Evolutionary conservation across 2,888 invertebrate species (phyloP).

Genomic region (Hermaeophaga mercurialis): DNA sequence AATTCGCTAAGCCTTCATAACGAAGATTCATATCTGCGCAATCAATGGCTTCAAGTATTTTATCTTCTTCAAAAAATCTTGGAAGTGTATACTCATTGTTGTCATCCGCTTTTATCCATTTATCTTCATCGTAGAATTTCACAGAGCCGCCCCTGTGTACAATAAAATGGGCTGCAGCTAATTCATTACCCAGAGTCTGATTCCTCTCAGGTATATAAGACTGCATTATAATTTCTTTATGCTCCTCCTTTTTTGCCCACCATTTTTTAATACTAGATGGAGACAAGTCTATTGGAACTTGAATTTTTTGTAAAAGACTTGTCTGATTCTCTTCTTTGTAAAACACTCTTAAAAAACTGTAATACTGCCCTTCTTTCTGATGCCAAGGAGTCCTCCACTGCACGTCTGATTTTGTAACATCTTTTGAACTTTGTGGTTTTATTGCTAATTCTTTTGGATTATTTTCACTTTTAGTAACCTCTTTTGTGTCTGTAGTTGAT

Average conservation of each 20-base stretch:
- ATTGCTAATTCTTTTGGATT: constrained; percentile 5
- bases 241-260: constrained; percentile 61
- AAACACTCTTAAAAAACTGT: constrained; percentile 64
- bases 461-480: constrained; percentile 12
- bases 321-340: constrained; percentile 62
- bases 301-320: constrained; percentile 57
- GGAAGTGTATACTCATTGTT: constrained; percentile 65
- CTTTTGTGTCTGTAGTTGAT: background rate
- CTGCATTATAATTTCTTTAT: constrained; percentile 65
- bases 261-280: constrained; percentile 61
- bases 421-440: constrained; percentile 32
- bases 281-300: constrained; percentile 59
- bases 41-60: constrained; percentile 80
- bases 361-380: constrained; percentile 64
- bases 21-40: constrained; percentile 72
- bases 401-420: constrained; percentile 52
- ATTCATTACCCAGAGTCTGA: constrained; percentile 69
- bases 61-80: constrained; percentile 62
- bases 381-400: constrained; percentile 69
- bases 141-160: constrained; percentile 74
- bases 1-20: constrained; percentile 82
- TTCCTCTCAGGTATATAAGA: constrained; percentile 65
- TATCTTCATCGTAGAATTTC: constrained; percentile 61
- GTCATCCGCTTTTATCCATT: constrained; percentile 66
- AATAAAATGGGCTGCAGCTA: constrained; percentile 88